Evolutionary conservation across 2,797 vertebrate genomes (phyloP).

Genomic region (Anomalospiza imberbis): DNA sequence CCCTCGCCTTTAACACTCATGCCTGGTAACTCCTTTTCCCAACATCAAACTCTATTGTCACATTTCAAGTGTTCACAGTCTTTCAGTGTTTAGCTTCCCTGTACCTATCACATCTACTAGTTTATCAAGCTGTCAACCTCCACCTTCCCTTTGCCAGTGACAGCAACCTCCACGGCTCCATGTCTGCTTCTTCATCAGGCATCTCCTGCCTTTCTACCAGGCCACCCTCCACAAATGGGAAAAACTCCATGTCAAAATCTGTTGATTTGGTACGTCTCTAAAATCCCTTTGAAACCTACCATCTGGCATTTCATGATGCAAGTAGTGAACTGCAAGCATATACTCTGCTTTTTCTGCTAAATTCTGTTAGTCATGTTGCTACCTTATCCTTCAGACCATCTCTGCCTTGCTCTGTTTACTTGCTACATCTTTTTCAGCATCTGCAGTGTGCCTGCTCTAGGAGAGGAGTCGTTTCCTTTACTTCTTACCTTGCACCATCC

Average conservation of each 20-base stretch:
- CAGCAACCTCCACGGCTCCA: slow-evolving; percentile 28
- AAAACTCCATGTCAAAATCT: slow-evolving; percentile 59
- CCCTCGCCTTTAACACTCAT: not conserved
- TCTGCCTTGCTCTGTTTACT: slow-evolving; percentile 35
- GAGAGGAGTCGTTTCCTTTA: not conserved
- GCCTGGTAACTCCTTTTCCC: not conserved
- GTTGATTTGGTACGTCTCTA: slow-evolving; percentile 50
- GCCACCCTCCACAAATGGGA: slow-evolving; percentile 44
- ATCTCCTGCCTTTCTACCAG: slow-evolving; percentile 34
- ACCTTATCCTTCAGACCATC: slow-evolving; percentile 21
- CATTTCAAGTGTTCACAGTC: not conserved
- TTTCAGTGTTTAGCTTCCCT: slow-evolving; percentile 44
- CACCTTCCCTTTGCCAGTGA: slow-evolving; percentile 52
- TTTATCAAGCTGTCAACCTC: slow-evolving; percentile 59
- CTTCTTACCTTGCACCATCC: not conserved
- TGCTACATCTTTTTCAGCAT: slow-evolving; percentile 11
- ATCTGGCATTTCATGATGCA: slow-evolving; percentile 61
- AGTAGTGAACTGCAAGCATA: slow-evolving; percentile 46
- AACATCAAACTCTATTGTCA: slow-evolving; percentile 18
- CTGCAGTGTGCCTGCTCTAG: not conserved
- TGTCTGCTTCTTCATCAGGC: slow-evolving; percentile 30
- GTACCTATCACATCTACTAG: slow-evolving; percentile 44
- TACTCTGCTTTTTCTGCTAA: slow-evolving; percentile 24
- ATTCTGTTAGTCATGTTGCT: slow-evolving; percentile 40
- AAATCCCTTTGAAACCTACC: slow-evolving; percentile 62